A percentile compares a stretch with the other conserved stretches of the same genome.
phyloP scores from a whole-genome alignment of 2,113 vertebrate species.

The Felis chaus region DNA sequence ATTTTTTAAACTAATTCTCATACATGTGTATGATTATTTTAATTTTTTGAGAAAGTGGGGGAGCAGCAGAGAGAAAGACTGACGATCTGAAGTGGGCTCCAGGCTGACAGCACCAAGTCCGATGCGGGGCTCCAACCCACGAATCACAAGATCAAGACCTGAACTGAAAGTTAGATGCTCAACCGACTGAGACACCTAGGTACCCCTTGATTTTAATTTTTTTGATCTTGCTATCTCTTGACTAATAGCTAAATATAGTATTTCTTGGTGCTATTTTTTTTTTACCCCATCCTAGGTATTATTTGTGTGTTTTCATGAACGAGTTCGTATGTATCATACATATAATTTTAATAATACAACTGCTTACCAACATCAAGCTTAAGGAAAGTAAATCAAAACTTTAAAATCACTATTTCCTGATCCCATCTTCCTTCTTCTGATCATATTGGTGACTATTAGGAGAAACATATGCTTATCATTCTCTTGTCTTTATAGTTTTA shows the following conservation, averaged over 20 bases:
- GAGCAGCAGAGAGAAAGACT: too few species aligned
- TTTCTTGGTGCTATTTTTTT: not conserved
- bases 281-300: not conserved
- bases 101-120: too few species aligned
- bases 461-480: not conserved
- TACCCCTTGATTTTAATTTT: not conserved
- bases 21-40: not conserved
- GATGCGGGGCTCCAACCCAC: too few species aligned
- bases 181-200: too few species aligned
- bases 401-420: not conserved
- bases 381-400: not conserved
- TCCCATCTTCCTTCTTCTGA: not conserved
- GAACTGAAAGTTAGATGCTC: too few species aligned
- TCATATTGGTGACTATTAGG: not conserved
- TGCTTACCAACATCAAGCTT: not conserved
- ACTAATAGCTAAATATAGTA: not conserved
- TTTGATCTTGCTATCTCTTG: not conserved
- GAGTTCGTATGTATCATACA: not conserved
- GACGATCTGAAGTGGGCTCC: too few species aligned
- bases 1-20: not conserved
- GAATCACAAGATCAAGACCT: too few species aligned
- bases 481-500: not conserved
- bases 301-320: not conserved
- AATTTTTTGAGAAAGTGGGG: not conserved
- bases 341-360: not conserved